Conservation (phyloP, 2,888 invertebrate species). For the Synergus umbraculus region DNA sequence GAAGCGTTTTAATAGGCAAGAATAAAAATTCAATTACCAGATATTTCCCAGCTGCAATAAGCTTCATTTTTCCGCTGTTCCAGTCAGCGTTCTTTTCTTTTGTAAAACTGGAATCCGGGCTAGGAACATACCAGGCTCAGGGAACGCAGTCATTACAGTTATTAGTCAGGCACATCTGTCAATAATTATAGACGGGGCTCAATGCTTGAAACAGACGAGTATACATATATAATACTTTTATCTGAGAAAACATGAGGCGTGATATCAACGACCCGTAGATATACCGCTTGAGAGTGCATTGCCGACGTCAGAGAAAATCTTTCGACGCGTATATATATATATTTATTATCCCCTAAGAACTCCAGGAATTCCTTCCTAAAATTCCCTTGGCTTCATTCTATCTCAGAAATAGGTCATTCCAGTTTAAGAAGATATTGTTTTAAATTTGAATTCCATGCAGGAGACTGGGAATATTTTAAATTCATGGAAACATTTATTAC, state of each 20-base stretch:
- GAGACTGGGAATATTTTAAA: background rate
- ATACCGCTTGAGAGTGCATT: slow-evolving; percentile 32
- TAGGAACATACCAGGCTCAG: background rate
- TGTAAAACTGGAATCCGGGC: slow-evolving; percentile 5
- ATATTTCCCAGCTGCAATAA: background rate
- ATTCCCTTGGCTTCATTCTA: background rate
- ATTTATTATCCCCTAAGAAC: slow-evolving; percentile 29
- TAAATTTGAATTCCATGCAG: background rate
- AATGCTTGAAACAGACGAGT: slow-evolving; percentile 20
- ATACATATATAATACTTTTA: slow-evolving; percentile 30
- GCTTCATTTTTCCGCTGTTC: slow-evolving; percentile 9
- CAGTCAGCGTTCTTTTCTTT: slow-evolving; percentile 7
- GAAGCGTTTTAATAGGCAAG: background rate
- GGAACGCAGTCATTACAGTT: slow-evolving; percentile 14
- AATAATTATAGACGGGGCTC: slow-evolving; percentile 32
- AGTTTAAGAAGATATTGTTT: background rate
- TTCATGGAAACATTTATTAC: background rate
- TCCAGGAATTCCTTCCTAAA: background rate
- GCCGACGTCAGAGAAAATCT: slow-evolving; percentile 39
- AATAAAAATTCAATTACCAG: background rate
- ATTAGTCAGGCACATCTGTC: slow-evolving; percentile 29
- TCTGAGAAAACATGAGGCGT: slow-evolving; percentile 37
- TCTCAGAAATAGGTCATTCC: slow-evolving; percentile 19
- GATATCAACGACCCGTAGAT: slow-evolving; percentile 41
- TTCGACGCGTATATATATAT: slow-evolving; percentile 18